Conservation (phyloP, 2,113 vertebrate genomes). For the Picathartes gymnocephalus region DNA sequence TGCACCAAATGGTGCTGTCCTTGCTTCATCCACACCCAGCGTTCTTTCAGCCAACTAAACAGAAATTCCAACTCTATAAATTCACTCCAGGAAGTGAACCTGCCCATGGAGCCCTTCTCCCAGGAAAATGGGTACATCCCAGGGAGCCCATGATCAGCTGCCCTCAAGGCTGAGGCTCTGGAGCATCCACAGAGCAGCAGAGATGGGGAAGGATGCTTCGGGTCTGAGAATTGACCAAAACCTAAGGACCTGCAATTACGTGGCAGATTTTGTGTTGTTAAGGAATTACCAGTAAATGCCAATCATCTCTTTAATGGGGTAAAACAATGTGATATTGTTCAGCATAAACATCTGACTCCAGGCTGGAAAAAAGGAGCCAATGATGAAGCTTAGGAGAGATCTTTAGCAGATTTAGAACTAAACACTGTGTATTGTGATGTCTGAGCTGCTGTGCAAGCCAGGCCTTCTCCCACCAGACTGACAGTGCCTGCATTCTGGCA, state of each 20-base stretch:
- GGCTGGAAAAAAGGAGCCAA: neutral
- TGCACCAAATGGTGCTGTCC: neutral
- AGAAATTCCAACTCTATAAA: neutral
- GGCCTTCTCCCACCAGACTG: neutral
- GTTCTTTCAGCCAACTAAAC: neutral
- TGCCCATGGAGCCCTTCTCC: neutral
- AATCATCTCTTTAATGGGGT: neutral
- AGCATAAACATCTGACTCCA: neutral
- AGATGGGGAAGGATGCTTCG: neutral
- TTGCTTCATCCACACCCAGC: neutral
- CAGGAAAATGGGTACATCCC: neutral
- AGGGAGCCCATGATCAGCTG: neutral
- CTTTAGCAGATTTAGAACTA: neutral
- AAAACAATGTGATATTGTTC: neutral
- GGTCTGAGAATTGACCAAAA: neutral
- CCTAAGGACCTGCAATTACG: neutral
- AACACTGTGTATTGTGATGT: neutral
- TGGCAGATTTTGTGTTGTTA: neutral
- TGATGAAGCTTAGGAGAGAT: neutral
- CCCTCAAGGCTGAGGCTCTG: neutral
- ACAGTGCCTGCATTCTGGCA: neutral
- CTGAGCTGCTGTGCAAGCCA: neutral
- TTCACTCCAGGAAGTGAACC: neutral
- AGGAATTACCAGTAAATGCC: neutral
- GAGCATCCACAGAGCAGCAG: neutral